phyloP scores from a whole-genome alignment of 2,888 invertebrate genomes.

The Dorcus parallelipipedus region DNA sequence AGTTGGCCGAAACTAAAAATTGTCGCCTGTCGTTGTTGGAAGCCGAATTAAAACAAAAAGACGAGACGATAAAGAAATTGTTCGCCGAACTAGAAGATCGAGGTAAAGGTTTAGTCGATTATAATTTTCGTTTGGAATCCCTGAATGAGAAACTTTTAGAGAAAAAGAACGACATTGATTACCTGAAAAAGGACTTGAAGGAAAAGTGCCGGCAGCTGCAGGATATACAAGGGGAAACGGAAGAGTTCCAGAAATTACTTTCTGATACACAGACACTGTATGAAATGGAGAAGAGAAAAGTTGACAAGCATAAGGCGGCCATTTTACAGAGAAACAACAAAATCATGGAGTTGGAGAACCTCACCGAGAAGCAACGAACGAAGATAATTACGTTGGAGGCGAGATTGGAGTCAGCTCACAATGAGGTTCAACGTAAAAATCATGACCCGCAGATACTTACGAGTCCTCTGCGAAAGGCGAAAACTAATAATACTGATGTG shows the following conservation, averaged over 20 bases:
- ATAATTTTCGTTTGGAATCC: constrained; percentile 9
- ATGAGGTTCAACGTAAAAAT: constrained; percentile 41
- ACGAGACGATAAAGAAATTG: constrained; percentile 39
- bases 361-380: constrained; percentile 37
- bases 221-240: constrained; percentile 22
- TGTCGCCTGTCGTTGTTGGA: constrained; percentile 16
- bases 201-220: constrained; percentile 20
- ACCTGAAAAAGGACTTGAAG: constrained; percentile 14
- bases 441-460: constrained; percentile 18
- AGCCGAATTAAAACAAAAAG: constrained; percentile 37
- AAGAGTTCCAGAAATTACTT: constrained; percentile 30
- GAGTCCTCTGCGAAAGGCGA: constrained; percentile 20
- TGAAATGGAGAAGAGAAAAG: constrained; percentile 50
- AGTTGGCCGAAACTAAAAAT: constrained; percentile 9
- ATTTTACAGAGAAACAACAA: constrained; percentile 48
- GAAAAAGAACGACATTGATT: constrained; percentile 26
- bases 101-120: constrained; percentile 9
- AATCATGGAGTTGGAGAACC: constrained; percentile 49
- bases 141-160: constrained; percentile 12
- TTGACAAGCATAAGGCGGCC: constrained; percentile 47
- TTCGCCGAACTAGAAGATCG: constrained; percentile 38
- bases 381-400: constrained; percentile 38
- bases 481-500: constrained; percentile 38
- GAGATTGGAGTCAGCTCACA: constrained; percentile 38
- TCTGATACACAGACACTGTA: constrained; percentile 33